Conservation (phyloP, 2,113 vertebrate species). For the Ranitomeya imitator region DNA sequence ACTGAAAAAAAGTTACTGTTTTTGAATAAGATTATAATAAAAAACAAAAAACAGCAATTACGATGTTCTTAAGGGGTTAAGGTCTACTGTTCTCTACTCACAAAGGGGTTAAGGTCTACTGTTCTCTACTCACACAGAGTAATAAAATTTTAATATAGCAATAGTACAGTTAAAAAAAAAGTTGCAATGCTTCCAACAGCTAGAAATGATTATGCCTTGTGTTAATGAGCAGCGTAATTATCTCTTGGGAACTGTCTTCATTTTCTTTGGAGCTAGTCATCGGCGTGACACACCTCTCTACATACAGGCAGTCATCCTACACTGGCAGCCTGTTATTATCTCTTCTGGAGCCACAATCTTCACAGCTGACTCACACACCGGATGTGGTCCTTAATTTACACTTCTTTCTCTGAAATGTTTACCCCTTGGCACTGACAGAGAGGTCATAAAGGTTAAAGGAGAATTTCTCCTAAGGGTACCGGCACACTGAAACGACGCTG, state of each 20-base stretch:
- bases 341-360: conserved; percentile 29
- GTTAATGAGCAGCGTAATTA: conserved; percentile 44
- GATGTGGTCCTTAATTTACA: conserved; percentile 1
- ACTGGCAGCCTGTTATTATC: conserved; percentile 29
- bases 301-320: not conserved
- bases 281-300: conserved; percentile 2
- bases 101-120: not conserved
- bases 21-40: no score
- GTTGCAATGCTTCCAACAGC: not conserved
- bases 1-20: no score
- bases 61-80: not conserved
- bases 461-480: not conserved
- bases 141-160: not conserved
- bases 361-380: conserved; percentile 20
- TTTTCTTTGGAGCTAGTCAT: conserved; percentile 29
- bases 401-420: conserved; percentile 5
- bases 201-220: not conserved
- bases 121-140: not conserved
- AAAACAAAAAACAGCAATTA: no score
- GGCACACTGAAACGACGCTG: no score
- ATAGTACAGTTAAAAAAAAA: conserved; percentile 1
- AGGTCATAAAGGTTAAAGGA: not conserved
- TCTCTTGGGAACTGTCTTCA: not conserved
- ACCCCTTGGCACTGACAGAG: not conserved
- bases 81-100: not conserved